Evolutionary conservation across 2,113 vertebrate species (phyloP).

Genomic region (Argyrosomus japonicus): DNA sequence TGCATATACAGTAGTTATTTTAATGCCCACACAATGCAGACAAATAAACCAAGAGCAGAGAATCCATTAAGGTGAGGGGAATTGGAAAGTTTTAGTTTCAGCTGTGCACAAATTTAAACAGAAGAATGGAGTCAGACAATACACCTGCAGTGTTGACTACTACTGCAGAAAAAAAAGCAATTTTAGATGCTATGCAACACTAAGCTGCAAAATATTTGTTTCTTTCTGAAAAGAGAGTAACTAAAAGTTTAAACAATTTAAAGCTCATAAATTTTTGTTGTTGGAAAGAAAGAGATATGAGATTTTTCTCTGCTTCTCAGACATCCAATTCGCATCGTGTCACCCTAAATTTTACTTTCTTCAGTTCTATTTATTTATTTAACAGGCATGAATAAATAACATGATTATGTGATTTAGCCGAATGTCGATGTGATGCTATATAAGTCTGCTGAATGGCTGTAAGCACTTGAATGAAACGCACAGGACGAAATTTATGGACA

Average conservation of each 20-base stretch:
- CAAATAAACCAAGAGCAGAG: constrained; percentile 13
- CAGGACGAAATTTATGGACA: not conserved
- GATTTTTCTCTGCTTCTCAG: not conserved
- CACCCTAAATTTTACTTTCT: not conserved
- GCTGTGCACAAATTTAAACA: constrained; percentile 7
- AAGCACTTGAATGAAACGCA: not conserved
- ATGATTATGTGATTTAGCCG: not conserved
- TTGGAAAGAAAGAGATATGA: not conserved
- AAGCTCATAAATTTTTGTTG: not conserved
- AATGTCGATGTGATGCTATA: not conserved
- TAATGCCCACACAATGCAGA: constrained; percentile 11
- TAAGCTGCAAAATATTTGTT: constrained; percentile 7
- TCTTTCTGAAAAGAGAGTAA: too few relatives aligned
- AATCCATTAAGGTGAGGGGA: constrained; percentile 20
- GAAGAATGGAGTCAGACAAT: not conserved
- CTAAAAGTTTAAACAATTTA: too few relatives aligned
- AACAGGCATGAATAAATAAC: constrained; percentile 15
- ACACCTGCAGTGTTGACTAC: not conserved
- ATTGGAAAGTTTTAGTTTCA: constrained; percentile 9
- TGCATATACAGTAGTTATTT: constrained; percentile 15
- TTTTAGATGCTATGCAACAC: constrained; percentile 25
- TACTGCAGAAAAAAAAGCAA: constrained; percentile 13
- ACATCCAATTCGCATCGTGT: too few relatives aligned
- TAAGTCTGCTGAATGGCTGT: not conserved
- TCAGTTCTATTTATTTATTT: constrained; percentile 19